A percentile compares a stretch with the other conserved stretches of the same genome.
These are phyloP conservation scores for Sarcophilus harrisii DNA, from an alignment of 2,797 vertebrate species.

Conservation along the genomic window DNA sequence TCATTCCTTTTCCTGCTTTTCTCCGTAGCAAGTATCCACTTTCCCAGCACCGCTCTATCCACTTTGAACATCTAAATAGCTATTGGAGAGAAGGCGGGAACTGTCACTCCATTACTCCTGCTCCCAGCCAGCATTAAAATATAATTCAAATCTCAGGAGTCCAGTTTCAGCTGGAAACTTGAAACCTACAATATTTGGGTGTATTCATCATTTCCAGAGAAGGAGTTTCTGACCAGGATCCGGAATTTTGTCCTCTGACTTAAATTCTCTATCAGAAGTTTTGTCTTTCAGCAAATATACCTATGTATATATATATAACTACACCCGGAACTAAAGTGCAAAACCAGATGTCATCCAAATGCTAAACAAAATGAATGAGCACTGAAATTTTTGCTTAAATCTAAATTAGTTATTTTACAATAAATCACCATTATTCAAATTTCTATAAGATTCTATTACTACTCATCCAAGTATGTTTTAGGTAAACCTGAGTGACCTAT, in stretches of 20 bases:
- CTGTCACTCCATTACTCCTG: not conserved
- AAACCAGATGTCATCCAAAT: slow-evolving; percentile 42
- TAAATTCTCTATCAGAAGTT: slow-evolving; percentile 32
- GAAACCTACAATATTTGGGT: not conserved
- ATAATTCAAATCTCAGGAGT: slow-evolving; percentile 19
- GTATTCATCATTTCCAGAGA: slow-evolving; percentile 11
- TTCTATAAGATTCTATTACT: not conserved
- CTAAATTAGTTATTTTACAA: not conserved
- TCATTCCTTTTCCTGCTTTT: not conserved
- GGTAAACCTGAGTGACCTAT: not conserved
- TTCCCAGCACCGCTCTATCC: not conserved
- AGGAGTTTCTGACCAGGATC: slow-evolving; percentile 45
- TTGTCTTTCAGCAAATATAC: slow-evolving; percentile 45
- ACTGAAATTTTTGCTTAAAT: not conserved
- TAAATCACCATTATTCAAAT: not conserved
- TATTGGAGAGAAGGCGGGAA: not conserved
- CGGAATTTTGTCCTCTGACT: slow-evolving; percentile 35
- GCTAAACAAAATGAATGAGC: not conserved
- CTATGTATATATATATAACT: not conserved
- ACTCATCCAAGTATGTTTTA: slow-evolving; percentile 1
- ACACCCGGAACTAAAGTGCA: not conserved
- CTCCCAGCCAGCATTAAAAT: slow-evolving; percentile 10
- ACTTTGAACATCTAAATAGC: not conserved
- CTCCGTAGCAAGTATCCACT: not conserved
- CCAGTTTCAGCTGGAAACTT: slow-evolving; percentile 22